Base-by-base conservation (phyloP, 2,888 invertebrate species). In the Bellardia bayeri region DNA sequence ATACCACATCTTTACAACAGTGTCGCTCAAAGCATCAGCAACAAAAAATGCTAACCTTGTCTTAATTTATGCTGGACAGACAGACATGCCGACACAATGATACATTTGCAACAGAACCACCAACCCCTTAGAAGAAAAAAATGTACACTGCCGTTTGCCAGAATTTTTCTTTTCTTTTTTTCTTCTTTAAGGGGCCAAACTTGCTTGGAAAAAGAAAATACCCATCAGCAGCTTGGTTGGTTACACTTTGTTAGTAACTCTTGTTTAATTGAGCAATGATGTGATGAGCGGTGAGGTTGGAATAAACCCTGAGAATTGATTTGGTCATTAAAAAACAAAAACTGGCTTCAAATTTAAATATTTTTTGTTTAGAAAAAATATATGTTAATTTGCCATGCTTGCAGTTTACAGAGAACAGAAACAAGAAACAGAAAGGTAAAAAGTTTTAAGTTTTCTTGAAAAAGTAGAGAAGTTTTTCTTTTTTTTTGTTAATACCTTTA, bases 71-170 rank as follows among this genome's bases (percentile, higher is more conserved):
- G 33, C 37, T 23, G 23, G 23, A 23, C 37, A 37, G 37, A 37
- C 5, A 37, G 37, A 37, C 5, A 5, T 1, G 37, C 37, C 6
- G 37, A 37, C 6, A 37, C 6, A 6, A 37, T 37, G 37, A 37
- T 37, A 37, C 37, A 37, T 37, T 37, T 37, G 37, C 37, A 37
- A 63, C 33, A 54, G 56, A 63, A 30, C 56, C 16, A 8, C 16
- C 54, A 66, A 51, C 5, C 63, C 54, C 49, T 42, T 49, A 23
- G 14, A 85, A 85, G 33, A 86, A 79, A 66, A 56, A 42, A 76
- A 56, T 76, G 75, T 76, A 78, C 72, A 89, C 82, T 87, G 87
- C 87, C 87, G 87, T 85, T 89, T 88, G 87, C 78, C 82, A 86
- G 84, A 84, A 54, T 76, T 81, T 79, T 63, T 87, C 71, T 13